Percentiles rank a stretch among this genome's conserved stretches.
Evolutionary conservation across 2,113 vertebrate genomes (phyloP).

Genomic region (Catharus minimus): DNA sequence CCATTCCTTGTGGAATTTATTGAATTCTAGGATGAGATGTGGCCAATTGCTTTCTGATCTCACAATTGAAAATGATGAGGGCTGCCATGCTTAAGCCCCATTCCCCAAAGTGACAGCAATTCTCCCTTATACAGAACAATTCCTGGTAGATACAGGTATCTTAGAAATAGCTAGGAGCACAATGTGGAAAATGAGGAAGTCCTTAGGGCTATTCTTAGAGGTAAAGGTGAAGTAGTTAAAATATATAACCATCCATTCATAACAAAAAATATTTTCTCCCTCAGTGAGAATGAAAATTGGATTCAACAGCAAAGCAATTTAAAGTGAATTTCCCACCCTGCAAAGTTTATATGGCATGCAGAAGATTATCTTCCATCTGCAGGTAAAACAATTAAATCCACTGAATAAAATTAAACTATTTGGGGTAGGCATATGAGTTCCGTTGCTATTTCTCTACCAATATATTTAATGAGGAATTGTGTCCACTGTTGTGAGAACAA

Average conservation of each 20-base stretch:
- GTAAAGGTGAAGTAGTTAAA: conserved; percentile 29
- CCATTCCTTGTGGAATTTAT: background rate
- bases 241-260: conserved; percentile 25
- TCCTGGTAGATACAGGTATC: background rate
- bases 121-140: background rate
- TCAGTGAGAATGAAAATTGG: conserved; percentile 57
- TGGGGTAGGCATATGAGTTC: background rate
- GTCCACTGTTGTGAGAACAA: conserved; percentile 23
- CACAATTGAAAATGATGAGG: background rate
- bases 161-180: background rate
- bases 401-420: conserved; percentile 24
- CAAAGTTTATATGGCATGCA: background rate
- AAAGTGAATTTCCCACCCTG: conserved; percentile 10
- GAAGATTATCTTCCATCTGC: conserved; percentile 38
- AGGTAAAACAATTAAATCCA: conserved; percentile 53
- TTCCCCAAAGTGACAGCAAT: background rate
- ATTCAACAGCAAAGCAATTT: conserved; percentile 54
- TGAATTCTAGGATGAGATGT: background rate
- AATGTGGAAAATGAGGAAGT: background rate
- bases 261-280: conserved; percentile 53
- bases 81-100: background rate
- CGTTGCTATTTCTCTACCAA: background rate
- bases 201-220: background rate
- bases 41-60: background rate
- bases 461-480: background rate